Percentiles rank a stretch among this genome's conserved stretches.
phyloP scores from a whole-genome alignment of 1,140 invertebrate genomes.

The Phortica variegata region DNA sequence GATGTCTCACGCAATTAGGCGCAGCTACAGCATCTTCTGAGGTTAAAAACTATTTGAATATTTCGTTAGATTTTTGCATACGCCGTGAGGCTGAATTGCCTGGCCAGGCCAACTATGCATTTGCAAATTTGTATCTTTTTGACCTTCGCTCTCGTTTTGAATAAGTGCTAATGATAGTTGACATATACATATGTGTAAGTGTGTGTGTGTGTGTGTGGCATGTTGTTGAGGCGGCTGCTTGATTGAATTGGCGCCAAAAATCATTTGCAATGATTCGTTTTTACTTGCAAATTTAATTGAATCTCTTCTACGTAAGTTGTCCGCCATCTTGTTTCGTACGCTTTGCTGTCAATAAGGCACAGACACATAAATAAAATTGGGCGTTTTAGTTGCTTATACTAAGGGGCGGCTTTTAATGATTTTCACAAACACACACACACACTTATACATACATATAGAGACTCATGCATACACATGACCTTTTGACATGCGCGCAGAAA shows the following conservation, averaged over 20 bases:
- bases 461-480: conserved; percentile 35
- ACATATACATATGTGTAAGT: too few species aligned
- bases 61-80: conserved; percentile 28
- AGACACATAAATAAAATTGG: conserved; percentile 45
- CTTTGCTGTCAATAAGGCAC: too few species aligned
- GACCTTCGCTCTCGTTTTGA: conserved; percentile 34
- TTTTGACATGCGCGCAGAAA: conserved; percentile 51
- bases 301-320: neutral
- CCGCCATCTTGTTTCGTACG: conserved; percentile 5
- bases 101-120: conserved; percentile 13
- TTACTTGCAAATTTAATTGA: neutral
- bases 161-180: conserved; percentile 53
- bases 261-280: conserved; percentile 10
- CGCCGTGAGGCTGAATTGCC: neutral
- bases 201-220: too few species aligned
- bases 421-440: conserved; percentile 15
- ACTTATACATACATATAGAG: conserved; percentile 13
- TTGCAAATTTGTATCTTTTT: neutral
- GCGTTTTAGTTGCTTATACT: conserved; percentile 41
- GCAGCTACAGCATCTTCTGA: conserved; percentile 31
- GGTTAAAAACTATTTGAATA: conserved; percentile 43
- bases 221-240: too few species aligned
- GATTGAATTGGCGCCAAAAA: too few species aligned
- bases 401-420: conserved; percentile 47
- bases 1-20: conserved; percentile 43